Evolutionary conservation across 2,113 vertebrate species (phyloP).

Genomic region (Micronycteris hirsuta): DNA sequence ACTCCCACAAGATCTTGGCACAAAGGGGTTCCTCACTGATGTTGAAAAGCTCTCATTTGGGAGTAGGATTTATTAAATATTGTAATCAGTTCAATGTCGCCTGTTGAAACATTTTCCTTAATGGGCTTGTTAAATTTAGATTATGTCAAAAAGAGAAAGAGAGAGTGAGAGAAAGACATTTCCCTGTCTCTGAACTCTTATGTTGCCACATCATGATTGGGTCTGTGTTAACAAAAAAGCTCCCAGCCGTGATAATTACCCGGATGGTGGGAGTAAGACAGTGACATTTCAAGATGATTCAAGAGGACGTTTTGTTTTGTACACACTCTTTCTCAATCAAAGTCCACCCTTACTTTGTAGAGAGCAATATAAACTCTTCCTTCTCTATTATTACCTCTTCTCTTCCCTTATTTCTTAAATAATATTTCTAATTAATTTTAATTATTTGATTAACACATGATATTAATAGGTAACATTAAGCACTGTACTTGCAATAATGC

Average conservation of each 20-base stretch:
- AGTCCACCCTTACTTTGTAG: neutral
- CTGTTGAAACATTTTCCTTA: conserved; percentile 82
- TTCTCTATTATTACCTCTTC: neutral
- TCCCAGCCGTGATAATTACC: conserved; percentile 68
- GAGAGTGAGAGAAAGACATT: conserved; percentile 44
- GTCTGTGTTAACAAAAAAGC: conserved; percentile 58
- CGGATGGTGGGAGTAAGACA: conserved; percentile 28
- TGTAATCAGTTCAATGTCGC: conserved; percentile 78
- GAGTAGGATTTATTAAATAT: conserved; percentile 80
- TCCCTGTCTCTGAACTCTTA: conserved; percentile 76
- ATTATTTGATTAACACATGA: neutral
- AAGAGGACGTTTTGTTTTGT: conserved; percentile 57
- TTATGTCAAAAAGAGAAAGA: conserved; percentile 71
- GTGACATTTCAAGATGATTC: conserved; percentile 45
- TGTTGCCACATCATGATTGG: conserved; percentile 66
- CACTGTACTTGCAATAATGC: neutral
- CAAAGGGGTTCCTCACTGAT: conserved; percentile 43
- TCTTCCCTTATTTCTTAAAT: neutral
- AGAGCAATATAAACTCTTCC: neutral
- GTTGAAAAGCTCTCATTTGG: conserved; percentile 44
- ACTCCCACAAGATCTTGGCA: conserved; percentile 67
- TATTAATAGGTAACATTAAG: neutral
- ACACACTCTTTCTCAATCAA: conserved; percentile 30
- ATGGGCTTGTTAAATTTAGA: conserved; percentile 83
- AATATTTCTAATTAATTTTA: neutral